Evolutionary conservation across 2,797 vertebrate genomes (phyloP), one percentile per base, ranked within the genome.

Genomic region (Clamator glandarius): DNA sequence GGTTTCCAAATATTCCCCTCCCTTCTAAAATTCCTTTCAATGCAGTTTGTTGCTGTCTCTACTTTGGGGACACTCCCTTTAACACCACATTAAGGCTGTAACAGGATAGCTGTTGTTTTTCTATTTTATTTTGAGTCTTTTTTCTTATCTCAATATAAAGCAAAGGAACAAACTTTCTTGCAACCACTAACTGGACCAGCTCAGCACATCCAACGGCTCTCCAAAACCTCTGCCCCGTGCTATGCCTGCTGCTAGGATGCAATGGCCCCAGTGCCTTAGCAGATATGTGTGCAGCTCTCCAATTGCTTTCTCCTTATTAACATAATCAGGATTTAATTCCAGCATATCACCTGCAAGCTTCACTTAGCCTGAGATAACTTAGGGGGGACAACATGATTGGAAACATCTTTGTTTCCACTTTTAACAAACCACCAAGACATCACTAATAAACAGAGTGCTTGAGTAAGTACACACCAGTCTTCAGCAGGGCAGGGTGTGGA

Each of bases 291-390:
- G 24, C 48, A 57, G 26, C 42, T 66, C 9, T 42, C 57, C 63
- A 51, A 68, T 12, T 54, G 52, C 79, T 51, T 80, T 89, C 46
- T 92, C 58, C 72, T 87, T 90, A 69, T 76, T 90, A 89, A 75
- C 0, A 0, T 83, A 95, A 94, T n/a, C 83, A 66, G 64, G 77
- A 86, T 91, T 79, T 46, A 90, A 91, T 74, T 94, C 70, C 39
- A 63, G 66, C 69, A 67, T 28, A 36, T 61, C 55, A 64, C 64
- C 57, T 93, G 48, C 87, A 93, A 96, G 62, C 46, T 67, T 78
- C 76, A 13, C 79, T 87, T 84, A 73, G 83, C 81, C 57, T 39
- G 66, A 84, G 59, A 92, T 31, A 92, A 70, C 57, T 91, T 50
- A 62, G 7, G 55, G n/a, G 52, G 42, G 42, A 44, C 7, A 88